A percentile compares a stretch with the other conserved stretches of the same genome.
These are phyloP conservation scores for Recurvirostra avosetta DNA, from an alignment of 2,113 vertebrate species.

Conservation along the genomic window DNA sequence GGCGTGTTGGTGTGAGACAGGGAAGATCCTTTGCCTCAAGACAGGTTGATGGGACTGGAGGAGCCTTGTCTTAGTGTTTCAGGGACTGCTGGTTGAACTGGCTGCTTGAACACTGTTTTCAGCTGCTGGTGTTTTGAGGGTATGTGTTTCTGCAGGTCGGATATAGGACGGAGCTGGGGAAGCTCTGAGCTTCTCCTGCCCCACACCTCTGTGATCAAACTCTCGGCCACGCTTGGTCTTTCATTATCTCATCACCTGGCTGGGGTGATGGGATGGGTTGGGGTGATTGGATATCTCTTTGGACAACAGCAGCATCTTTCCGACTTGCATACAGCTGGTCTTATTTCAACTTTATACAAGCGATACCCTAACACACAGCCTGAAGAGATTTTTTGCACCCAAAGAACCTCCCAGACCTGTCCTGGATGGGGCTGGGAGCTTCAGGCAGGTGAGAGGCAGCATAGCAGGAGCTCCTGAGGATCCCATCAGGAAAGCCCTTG, in stretches of 20 bases:
- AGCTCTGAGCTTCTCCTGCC: not conserved
- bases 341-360: not conserved
- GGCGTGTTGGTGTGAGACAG: not conserved
- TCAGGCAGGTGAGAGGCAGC: not conserved
- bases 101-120: not conserved
- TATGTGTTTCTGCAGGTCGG: not conserved
- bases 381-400: not conserved
- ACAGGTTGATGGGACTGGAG: not conserved
- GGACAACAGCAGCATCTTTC: not conserved
- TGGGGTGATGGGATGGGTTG: not conserved
- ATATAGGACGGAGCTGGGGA: rapidly evolving
- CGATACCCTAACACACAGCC: rapidly evolving
- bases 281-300: not conserved
- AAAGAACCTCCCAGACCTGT: rapidly evolving
- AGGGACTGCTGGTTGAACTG: not conserved
- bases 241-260: not conserved
- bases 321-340: rapidly evolving
- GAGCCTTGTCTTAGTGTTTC: not conserved
- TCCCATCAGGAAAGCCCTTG: not conserved
- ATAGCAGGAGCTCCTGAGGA: not conserved
- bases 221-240: rapidly evolving
- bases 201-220: not conserved
- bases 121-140: rapidly evolving
- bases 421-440: not conserved
- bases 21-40: not conserved